Evolutionary conservation across 53 echinoderm and acorn worm species (phyloP).

Genomic region (Actinopyga echinites): DNA sequence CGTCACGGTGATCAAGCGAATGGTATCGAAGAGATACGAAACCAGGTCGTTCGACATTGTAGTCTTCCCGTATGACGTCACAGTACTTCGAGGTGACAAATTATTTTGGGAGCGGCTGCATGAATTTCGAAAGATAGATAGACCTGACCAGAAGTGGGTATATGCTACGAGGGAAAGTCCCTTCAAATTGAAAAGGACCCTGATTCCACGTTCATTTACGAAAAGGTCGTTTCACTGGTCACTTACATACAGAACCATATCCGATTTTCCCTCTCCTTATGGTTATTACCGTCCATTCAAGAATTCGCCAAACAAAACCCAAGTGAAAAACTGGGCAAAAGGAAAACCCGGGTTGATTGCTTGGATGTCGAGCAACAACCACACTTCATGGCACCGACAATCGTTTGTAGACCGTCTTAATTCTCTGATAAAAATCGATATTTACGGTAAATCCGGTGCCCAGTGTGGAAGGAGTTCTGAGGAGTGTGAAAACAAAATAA

Average conservation of each 20-base stretch:
- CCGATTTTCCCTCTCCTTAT: constrained; percentile 37
- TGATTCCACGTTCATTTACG: not conserved
- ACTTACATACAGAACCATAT: constrained; percentile 13
- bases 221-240: constrained; percentile 32
- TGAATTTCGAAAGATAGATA: not conserved
- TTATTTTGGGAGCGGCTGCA: constrained; percentile 32
- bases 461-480: not conserved
- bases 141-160: constrained; percentile 24
- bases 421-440: not conserved
- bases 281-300: not conserved
- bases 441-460: not conserved
- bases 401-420: not conserved
- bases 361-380: constrained; percentile 40
- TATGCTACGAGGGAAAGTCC: constrained; percentile 37
- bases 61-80: constrained; percentile 40
- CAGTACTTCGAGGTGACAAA: constrained; percentile 24
- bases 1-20: not conserved
- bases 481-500: constrained; percentile 27
- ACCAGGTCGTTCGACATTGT: constrained; percentile 16
- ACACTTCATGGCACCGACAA: constrained; percentile 26
- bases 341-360: constrained; percentile 4
- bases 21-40: constrained; percentile 19
- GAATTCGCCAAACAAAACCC: not conserved
- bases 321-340: not conserved
- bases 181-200: not conserved